Conservation (phyloP, 2,888 invertebrate species). For the Strigamia transsilvanica region DNA sequence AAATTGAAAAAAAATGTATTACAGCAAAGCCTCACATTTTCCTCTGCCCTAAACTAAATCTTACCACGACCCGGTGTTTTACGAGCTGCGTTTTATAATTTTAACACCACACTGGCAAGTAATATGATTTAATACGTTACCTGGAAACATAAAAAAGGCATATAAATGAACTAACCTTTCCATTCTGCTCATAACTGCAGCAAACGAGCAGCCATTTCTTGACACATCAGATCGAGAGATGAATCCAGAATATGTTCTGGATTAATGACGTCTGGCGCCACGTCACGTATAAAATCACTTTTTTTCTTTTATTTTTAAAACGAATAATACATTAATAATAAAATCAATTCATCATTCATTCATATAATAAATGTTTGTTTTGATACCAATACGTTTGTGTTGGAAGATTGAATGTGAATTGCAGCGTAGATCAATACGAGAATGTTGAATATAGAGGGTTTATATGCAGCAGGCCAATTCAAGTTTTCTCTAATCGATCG, state of each 20-base stretch:
- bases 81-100: background rate
- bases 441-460: background rate
- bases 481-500: background rate
- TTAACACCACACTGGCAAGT: background rate
- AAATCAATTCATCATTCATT: background rate
- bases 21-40: background rate
- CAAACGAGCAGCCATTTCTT: constrained; percentile 2
- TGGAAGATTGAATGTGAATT: background rate
- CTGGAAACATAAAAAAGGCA: background rate
- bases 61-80: background rate
- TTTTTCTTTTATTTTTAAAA: background rate
- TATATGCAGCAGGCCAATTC: background rate
- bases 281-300: background rate
- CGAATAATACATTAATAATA: background rate
- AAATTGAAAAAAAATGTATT: background rate
- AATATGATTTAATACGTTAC: background rate
- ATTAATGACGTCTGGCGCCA: background rate
- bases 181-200: constrained; percentile 2
- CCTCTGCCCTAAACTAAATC: background rate
- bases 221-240: constrained; percentile 8
- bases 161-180: background rate
- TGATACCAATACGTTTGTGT: background rate
- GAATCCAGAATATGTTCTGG: background rate
- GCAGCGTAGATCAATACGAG: background rate
- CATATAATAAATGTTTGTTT: background rate